phyloP scores from a whole-genome alignment of 92 coral and sea anemone species.

The Paramuricea clavata region DNA sequence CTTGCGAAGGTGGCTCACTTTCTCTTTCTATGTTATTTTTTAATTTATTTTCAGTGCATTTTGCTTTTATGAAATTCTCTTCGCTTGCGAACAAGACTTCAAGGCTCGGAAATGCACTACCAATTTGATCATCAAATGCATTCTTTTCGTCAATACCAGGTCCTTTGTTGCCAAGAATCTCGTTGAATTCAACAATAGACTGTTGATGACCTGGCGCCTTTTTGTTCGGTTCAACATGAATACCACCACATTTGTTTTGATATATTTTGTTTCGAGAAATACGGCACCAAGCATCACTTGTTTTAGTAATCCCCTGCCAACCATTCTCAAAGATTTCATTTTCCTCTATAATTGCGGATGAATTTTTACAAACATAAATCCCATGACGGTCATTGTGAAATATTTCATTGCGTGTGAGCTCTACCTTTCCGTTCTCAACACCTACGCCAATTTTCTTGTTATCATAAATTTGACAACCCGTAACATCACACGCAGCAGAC shows the following conservation, averaged over 20 bases:
- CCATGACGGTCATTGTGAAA: conserved; percentile 79
- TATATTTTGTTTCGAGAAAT: conserved; percentile 65
- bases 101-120: not conserved
- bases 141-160: conserved; percentile 61
- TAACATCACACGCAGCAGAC: conserved; percentile 63
- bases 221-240: conserved; percentile 6
- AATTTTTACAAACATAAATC: conserved; percentile 58
- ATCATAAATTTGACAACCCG: conserved; percentile 68
- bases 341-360: conserved; percentile 22
- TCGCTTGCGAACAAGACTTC: accelerated
- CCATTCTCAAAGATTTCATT: conserved; percentile 81
- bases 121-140: not conserved
- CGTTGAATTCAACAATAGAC: conserved; percentile 62
- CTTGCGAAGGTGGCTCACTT: conserved; percentile 65
- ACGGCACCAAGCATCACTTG: conserved; percentile 41
- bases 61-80: conserved; percentile 26
- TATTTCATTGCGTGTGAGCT: conserved; percentile 54
- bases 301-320: conserved; percentile 68
- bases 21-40: conserved; percentile 63
- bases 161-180: conserved; percentile 73
- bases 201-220: conserved; percentile 10
- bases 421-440: not conserved
- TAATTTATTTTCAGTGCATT: conserved; percentile 56
- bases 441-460: conserved; percentile 69
- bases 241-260: conserved; percentile 83